A percentile compares a stretch with the other conserved stretches of the same genome.
These are phyloP conservation scores for Hippocampus zosterae DNA, from an alignment of 2,113 vertebrate species.

Conservation along the genomic window DNA sequence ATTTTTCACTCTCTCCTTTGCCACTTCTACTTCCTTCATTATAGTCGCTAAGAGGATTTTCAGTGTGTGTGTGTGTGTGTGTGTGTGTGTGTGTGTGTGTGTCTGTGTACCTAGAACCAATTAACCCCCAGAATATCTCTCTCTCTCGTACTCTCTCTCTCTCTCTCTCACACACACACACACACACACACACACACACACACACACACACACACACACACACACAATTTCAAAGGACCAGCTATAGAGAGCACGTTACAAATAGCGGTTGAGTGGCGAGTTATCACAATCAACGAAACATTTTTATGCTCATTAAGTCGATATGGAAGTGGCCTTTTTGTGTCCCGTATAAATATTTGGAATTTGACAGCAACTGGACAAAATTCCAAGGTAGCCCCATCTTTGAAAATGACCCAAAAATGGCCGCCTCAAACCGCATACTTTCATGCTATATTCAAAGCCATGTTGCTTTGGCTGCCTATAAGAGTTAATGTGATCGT, in stretches of 20 bases:
- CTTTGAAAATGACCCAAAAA: background rate
- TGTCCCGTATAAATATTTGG: background rate
- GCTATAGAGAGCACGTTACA: slow-evolving; percentile 35
- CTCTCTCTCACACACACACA: too few relatives aligned
- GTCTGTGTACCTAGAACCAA: slow-evolving; percentile 59
- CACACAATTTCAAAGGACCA: slow-evolving; percentile 38
- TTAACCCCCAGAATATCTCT: slow-evolving; percentile 59
- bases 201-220: too few relatives aligned
- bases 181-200: too few relatives aligned
- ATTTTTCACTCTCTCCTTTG: slow-evolving; percentile 17
- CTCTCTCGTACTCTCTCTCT: too few relatives aligned
- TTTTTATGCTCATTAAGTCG: background rate
- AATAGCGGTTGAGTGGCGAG: slow-evolving; percentile 31
- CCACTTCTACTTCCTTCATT: slow-evolving; percentile 57
- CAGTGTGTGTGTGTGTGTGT: slow-evolving; percentile 24
- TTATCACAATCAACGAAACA: slow-evolving; percentile 8
- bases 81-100: slow-evolving; percentile 15
- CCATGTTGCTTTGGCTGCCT: too few relatives aligned
- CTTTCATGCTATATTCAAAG: too few relatives aligned
- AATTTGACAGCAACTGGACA: background rate
- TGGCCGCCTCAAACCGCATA: too few relatives aligned
- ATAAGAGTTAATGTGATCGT: background rate
- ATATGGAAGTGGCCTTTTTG: background rate
- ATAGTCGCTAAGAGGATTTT: slow-evolving; percentile 70
- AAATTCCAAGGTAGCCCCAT: background rate